Evolutionary conservation across 2,888 invertebrate genomes (phyloP), one percentile per base, ranked within the genome.

Genomic region (Rhamnusium bicolor): DNA sequence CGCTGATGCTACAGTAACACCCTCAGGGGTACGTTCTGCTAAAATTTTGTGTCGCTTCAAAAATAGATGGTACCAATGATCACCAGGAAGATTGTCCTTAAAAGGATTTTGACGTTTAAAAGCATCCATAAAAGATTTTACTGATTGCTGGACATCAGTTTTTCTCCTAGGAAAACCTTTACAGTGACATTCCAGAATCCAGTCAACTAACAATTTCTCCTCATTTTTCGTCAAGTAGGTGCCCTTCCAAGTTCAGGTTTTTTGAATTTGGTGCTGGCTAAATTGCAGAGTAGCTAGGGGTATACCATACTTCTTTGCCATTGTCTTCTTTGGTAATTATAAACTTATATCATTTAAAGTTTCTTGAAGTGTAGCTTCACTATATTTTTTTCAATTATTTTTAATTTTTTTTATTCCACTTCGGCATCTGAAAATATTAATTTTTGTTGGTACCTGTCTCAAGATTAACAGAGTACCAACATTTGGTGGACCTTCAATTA

Each of bases 41-140:
- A 75, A 53, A 5, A 29, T 54, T 14, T 83, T 81, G 69, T 84
- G 82, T 18, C 83, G 67, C 49, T 73, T 70, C 54, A 82, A 56
- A 72, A 82, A 82, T 7, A 78, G 63, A 27, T 47, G 18, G 51
- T 71, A 78, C 74, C 71, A 75, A 21, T 67, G 62, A 29, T 68
- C 58, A n/a, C n/a, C n/a, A n/a, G n/a, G n/a, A n/a, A n/a, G n/a
- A n/a, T n/a, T n/a, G n/a, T n/a, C n/a, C n/a, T n/a, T n/a, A n/a
- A n/a, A n/a, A n/a, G 49, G 14, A 1, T 6, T 49, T n/a, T 49
- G 10, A 7, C 16, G 0, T 5, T 14, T 14, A 49, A 1, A 12
- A n/a, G 53, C 12, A 46, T 46, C 75, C 46, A 40, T 68, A 60
- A 66, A 19, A 5, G 19, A n/a, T n/a, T 24, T 73, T 54, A 75